Conservation (phyloP, 2,888 invertebrate genomes). For the Uloborus plumipes region DNA sequence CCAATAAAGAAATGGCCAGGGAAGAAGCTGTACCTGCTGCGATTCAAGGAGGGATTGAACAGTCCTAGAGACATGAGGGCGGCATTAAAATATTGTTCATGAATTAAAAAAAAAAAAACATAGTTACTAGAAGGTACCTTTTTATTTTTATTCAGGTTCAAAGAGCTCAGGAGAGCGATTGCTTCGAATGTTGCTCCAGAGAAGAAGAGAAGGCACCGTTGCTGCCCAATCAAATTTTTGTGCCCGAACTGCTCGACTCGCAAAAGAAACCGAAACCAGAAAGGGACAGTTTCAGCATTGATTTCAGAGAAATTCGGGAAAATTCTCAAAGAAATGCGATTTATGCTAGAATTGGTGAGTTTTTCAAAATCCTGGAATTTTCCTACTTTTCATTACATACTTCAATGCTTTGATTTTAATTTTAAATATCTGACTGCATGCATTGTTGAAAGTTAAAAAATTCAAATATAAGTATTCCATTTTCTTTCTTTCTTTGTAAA, state of each 20-base stretch:
- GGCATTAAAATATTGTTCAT: too few species aligned
- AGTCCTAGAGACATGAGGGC: too few species aligned
- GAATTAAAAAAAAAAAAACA: too few species aligned
- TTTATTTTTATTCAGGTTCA: conserved; percentile 19
- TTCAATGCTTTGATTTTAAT: too few species aligned
- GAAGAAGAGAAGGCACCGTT: conserved; percentile 18
- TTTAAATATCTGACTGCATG: too few species aligned
- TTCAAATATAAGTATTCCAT: too few species aligned
- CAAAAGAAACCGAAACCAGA: conserved; percentile 3
- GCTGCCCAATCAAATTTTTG: conserved; percentile 9
- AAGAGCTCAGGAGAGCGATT: not conserved
- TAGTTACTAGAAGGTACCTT: not conserved
- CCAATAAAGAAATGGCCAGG: too few species aligned
- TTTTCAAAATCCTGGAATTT: not conserved
- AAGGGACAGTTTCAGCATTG: conserved; percentile 49
- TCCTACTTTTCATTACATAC: too few species aligned
- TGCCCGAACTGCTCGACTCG: conserved; percentile 33
- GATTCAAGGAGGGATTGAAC: too few species aligned
- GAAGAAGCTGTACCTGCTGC: too few species aligned
- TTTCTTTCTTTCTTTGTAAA: too few species aligned
- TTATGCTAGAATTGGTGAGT: conserved; percentile 17
- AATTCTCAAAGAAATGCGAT: conserved; percentile 8
- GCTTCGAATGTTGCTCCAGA: not conserved
- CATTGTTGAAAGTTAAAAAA: too few species aligned
- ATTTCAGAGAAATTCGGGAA: conserved; percentile 31